Evolutionary conservation across 2,888 invertebrate genomes (phyloP).

Genomic region (Stenolophus ochropezus): DNA sequence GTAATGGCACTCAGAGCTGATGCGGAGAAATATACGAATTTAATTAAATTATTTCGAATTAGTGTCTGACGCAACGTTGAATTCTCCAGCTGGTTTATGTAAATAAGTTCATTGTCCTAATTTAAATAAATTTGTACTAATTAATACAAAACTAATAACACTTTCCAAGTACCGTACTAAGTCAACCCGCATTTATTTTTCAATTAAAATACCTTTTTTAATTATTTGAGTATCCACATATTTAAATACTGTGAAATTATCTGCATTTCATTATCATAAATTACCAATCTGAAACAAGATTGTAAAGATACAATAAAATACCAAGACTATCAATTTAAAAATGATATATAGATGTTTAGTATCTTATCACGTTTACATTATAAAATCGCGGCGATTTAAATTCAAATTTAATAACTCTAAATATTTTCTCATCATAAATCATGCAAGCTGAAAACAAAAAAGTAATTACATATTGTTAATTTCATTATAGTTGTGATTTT

Average conservation of each 20-base stretch:
- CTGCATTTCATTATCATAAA: neutral
- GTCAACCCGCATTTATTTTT: constrained; percentile 15
- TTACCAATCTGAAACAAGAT: neutral
- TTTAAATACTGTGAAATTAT: neutral
- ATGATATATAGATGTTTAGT: neutral
- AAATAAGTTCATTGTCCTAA: constrained; percentile 48
- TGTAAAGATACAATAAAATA: neutral
- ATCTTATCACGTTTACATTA: constrained; percentile 2
- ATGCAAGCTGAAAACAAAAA: constrained; percentile 10
- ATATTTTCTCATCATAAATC: constrained; percentile 22
- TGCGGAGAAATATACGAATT: too few species aligned
- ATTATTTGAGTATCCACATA: neutral
- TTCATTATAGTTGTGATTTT: constrained; percentile 12
- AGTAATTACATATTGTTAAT: constrained; percentile 42
- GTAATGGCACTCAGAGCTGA: too few species aligned
- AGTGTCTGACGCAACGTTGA: neutral
- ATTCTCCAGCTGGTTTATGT: constrained; percentile 32
- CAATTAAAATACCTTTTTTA: constrained; percentile 35
- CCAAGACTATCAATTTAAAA: neutral
- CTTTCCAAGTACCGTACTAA: neutral
- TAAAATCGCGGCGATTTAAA: constrained; percentile 28
- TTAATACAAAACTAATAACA: constrained; percentile 35
- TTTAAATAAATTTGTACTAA: constrained; percentile 51
- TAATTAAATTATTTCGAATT: too few species aligned
- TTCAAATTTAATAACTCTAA: constrained; percentile 32